Base-by-base conservation (phyloP, 2,888 invertebrate genomes). In the Lissocephala sabroskyi region DNA sequence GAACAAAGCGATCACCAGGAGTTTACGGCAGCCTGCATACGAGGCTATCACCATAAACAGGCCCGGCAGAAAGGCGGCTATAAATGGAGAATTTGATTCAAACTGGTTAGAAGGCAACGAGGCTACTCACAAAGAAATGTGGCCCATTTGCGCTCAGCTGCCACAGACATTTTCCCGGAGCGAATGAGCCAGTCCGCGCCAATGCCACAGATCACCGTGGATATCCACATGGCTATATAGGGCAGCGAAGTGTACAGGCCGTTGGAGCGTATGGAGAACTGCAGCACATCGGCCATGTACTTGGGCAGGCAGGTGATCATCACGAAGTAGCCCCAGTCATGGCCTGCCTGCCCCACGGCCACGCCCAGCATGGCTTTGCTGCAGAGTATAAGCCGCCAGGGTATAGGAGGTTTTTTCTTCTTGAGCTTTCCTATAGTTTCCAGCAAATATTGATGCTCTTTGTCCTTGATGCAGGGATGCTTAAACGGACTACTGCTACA, bases 401-500 rank as follows among this genome's bases (percentile, higher is more conserved):
- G 92, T 33, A 89, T 89, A 0, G 87, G 81, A 0, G 87, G 86
- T 1, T 87, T 84, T 35, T 86, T 84, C 52, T 85, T 86, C 41
- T 76, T 78, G 6, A 82, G 83, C 43, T 84, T 82, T n/a, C 89
- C 88, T 33, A 92, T 81, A 26, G 89, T 87, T 63, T 87, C 86
- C 59, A 87, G 85, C 9, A 92, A 80, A 71, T 87, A 91, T 18
- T 87, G 86, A 67, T 87, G 86, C 79, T 92, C 92, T 41, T 87
- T 86, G 35, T 89, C 88, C 14, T 88, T 87, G 49, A 92, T 92
- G 71, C 87, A 91, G 0, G 91, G 92, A 83, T 92, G 92, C 0
- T 87, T 86, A 19, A 87, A 87, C 0, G 92, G 92, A 61, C 87
- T 87, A 55, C 87, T 89, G 79, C 86, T 88, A 16, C 17, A 35